Base-by-base conservation (phyloP, 2,113 vertebrate species). In the Chiloscyllium plagiosum region DNA sequence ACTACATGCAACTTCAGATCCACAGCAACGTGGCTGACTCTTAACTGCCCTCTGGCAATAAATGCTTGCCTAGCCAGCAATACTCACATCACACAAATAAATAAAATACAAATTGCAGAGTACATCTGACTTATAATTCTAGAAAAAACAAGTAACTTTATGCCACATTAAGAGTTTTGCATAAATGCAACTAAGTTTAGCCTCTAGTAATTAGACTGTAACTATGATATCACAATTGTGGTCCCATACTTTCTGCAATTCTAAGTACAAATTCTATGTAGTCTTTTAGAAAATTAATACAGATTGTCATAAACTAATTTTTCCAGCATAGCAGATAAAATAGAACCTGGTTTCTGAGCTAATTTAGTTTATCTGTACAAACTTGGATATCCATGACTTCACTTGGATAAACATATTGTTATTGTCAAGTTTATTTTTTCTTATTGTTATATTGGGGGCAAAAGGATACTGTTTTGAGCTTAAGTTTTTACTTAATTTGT, bases 401-500 rank as follows among this genome's bases (percentile, higher is more conserved):
- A 68, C 42, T 70, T 26, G 52, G 42, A 52, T 47, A 72, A 95
- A 37, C 24, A 72, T 20, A 50, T 29, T 29, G 86, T 56, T 89
- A 29, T 22, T 29, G 61, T 29, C 17, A 0, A 56, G 87, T 29
- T 90, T 61, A 61, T 90, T 52, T 61, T 61, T 61, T 26, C 86
- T 26, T 26, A 95, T 42, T 70, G 24, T 10, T 72, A 2, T 29
- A 50, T 5, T 24, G 42, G 13, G 37, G 68, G 24, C 42, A 42
- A 24, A 47, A 12, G 42, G 68, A 95, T 42, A 33, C 17, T 66
- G 50, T 70, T 95, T 72, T 89, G 15, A 89, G 3, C 80, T 83
- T 68, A 15, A 52, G n/a, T 19, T 93, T 93, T 93, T 93, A 50
- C 68, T 95, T 95, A 33, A 66, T 68, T 94, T 94, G 65, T 66